Evolutionary conservation across 2,113 vertebrate species (phyloP), one percentile per base, ranked within the genome.

Genomic region (Struthio camelus): DNA sequence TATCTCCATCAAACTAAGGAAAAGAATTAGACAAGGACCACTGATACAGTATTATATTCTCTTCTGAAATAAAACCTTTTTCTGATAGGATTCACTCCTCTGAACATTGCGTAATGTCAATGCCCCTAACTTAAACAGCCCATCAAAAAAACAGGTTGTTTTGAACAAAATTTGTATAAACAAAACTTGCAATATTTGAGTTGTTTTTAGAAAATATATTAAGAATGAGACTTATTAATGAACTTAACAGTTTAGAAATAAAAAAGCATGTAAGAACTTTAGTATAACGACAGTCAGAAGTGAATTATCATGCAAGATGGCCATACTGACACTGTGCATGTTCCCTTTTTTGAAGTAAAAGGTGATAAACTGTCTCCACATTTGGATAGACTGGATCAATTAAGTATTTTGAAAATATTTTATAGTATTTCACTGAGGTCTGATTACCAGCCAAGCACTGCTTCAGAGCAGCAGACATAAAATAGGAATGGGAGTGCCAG

Each of bases 1-100:
- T 98, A 36, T 99, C 99, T 62, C 97, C 97, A 30, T 99, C 99
- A 96, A 99, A 99, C 99, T 99, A 94, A 86, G 70, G 67, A 79
- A 94, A 83, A 48, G 51, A 71, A 83, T 78, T 23, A 25, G 14
- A 40, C 54, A 81, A 72, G 66, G 79, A 89, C 25, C 34, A 77
- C 3, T 23, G 17, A 18, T 40, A 32, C 5, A 36, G 25, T 64
- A 32, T 78, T 54, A 25, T 0, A 25, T 56, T 64, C 53, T 76
- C 44, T 38, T 2, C 4, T 51, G 48, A 87, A 87, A 51, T 36
- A 93, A 94, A 54, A 25, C 53, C 4, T 66, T 86, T 9, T 75
- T 7, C 20, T 2, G 1, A 17, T 9, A 42, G 19, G n/a, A 72
- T 77, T 80, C 34, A 62, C 24, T 46, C 40, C 70, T 87, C 32